Evolutionary conservation across 2,888 invertebrate genomes (phyloP).

Genomic region (Drosophila nigricruria): DNA sequence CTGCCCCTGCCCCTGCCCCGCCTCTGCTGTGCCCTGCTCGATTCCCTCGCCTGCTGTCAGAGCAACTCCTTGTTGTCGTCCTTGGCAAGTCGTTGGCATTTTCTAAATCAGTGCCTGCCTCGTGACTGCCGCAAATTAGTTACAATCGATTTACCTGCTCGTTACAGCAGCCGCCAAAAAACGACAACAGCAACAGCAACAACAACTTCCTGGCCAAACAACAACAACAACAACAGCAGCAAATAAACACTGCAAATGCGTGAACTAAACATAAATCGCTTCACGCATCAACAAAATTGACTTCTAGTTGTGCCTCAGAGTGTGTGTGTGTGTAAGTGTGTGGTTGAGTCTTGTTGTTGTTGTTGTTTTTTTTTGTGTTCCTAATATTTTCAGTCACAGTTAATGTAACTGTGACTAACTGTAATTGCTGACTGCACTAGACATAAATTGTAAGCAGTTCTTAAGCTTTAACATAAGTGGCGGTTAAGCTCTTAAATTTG

Average conservation of each 20-base stretch:
- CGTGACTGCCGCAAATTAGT: slow-evolving; percentile 77
- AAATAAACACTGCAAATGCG: slow-evolving; percentile 52
- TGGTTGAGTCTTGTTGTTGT: background rate
- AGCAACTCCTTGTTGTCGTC: slow-evolving; percentile 35
- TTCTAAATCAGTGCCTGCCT: slow-evolving; percentile 64
- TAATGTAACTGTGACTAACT: slow-evolving; percentile 51
- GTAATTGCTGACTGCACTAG: slow-evolving; percentile 46
- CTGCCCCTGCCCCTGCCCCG: background rate
- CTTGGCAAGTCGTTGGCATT: slow-evolving; percentile 42
- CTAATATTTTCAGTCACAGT: slow-evolving; percentile 1
- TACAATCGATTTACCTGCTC: slow-evolving; percentile 80
- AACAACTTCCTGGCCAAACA: slow-evolving; percentile 13
- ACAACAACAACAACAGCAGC: slow-evolving; percentile 21
- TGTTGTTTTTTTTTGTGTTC: background rate
- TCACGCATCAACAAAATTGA: slow-evolving; percentile 75
- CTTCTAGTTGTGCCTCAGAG: slow-evolving; percentile 25
- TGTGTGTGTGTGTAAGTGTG: background rate
- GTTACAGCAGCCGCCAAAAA: slow-evolving; percentile 68
- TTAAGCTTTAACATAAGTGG: slow-evolving; percentile 5
- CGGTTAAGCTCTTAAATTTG: slow-evolving; percentile 3
- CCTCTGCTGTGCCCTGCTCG: background rate
- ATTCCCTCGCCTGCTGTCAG: background rate
- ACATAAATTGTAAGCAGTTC: slow-evolving; percentile 27
- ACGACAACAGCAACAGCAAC: slow-evolving; percentile 29
- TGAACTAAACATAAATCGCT: slow-evolving; percentile 67